Percentiles rank a stretch among this genome's conserved stretches.
These are phyloP conservation scores for Podiceps cristatus DNA, from an alignment of 2,113 vertebrate genomes.

Conservation along the genomic window DNA sequence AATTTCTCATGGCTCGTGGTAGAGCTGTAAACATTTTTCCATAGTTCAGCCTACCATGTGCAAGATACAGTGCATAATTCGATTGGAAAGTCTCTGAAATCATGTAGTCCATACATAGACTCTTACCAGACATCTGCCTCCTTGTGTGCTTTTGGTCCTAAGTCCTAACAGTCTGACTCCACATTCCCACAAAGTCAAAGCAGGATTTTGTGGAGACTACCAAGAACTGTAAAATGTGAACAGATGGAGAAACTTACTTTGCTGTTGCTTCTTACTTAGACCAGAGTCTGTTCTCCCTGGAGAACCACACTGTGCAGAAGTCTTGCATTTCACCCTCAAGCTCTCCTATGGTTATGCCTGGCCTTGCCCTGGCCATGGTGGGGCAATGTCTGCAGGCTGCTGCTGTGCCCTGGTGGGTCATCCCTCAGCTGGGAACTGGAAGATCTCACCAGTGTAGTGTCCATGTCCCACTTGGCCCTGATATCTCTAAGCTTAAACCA, in stretches of 20 bases:
- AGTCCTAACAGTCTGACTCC: neutral
- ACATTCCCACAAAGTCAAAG: neutral
- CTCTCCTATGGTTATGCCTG: accelerated
- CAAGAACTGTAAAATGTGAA: neutral
- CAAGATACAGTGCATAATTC: neutral
- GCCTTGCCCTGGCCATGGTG: neutral
- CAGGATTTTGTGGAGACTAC: neutral
- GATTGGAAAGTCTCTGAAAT: neutral
- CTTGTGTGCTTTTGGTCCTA: accelerated
- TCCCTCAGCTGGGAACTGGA: neutral
- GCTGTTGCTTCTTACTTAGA: neutral
- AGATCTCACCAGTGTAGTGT: neutral
- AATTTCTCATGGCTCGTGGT: neutral
- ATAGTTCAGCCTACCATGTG: neutral
- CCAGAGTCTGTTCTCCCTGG: neutral
- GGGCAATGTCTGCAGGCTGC: neutral
- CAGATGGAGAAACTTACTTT: neutral
- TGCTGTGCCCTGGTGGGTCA: neutral
- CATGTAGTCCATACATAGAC: accelerated
- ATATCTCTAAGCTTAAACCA: neutral
- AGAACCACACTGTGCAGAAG: neutral
- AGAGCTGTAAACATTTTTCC: neutral
- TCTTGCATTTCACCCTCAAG: neutral
- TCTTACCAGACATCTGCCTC: neutral
- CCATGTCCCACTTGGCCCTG: neutral